Percentiles rank a stretch among this genome's conserved stretches.
Conservation (phyloP, 2,888 invertebrate species). For the Ditylenchus weischeri region DNA sequence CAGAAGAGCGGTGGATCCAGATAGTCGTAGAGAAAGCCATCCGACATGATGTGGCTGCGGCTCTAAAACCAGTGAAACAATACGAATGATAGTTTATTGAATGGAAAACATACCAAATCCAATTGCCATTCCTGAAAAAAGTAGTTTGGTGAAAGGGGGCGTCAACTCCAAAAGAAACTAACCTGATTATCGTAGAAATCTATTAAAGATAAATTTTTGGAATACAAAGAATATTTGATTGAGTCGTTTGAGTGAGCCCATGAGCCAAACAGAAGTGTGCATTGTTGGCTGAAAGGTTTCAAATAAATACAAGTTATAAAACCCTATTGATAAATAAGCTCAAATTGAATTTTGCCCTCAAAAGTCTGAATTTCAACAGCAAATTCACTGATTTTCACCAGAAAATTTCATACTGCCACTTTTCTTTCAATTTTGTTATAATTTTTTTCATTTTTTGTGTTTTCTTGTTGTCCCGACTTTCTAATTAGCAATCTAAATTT, state of each 20-base stretch:
- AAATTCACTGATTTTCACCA: no score
- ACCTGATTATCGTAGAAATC: conserved; percentile 55
- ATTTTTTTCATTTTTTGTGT: no score
- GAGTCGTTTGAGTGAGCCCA: conserved; percentile 59
- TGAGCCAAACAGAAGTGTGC: conserved; percentile 52
- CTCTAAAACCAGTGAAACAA: conserved; percentile 29
- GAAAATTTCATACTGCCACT: no score
- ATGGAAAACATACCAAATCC: conserved; percentile 38
- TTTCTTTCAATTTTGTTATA: no score
- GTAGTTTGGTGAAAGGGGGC: not conserved
- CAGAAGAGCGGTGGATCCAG: conserved; percentile 56
- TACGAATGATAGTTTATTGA: conserved; percentile 4
- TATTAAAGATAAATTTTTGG: conserved; percentile 49
- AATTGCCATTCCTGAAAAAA: conserved; percentile 51
- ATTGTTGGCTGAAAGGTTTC: conserved; percentile 16
- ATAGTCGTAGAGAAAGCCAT: conserved; percentile 54
- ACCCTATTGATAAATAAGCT: no score
- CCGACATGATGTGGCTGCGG: conserved; percentile 49
- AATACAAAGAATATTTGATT: conserved; percentile 53
- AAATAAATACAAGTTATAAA: no score
- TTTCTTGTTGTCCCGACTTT: no score
- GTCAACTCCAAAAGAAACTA: not conserved
- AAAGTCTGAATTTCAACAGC: no score
- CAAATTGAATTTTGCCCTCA: no score
- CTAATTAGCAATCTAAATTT: no score